A percentile compares a stretch with the other conserved stretches of the same genome.
These are phyloP conservation scores for Crossaster papposus DNA, from an alignment of 53 echinoderm and acorn worm species.

Conservation along the genomic window DNA sequence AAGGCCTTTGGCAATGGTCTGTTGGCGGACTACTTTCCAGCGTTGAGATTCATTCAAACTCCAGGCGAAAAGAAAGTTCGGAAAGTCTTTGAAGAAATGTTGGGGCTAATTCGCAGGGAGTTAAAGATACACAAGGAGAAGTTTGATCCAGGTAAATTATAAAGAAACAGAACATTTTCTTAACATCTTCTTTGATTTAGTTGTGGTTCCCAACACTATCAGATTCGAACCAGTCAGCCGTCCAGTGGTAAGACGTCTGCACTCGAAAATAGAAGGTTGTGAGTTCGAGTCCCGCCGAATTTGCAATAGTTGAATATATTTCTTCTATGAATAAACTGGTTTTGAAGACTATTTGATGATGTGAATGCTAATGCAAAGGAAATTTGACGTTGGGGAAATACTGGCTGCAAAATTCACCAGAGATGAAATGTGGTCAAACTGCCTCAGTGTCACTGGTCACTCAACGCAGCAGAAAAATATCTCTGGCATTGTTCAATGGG, in stretches of 20 bases:
- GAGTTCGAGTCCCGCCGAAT: not conserved
- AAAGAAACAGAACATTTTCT: not conserved
- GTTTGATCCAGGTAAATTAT: constrained; percentile 61
- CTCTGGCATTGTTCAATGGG: too few relatives aligned
- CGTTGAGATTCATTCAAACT: constrained; percentile 25
- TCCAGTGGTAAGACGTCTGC: not conserved
- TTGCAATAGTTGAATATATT: too few relatives aligned
- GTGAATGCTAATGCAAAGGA: too few relatives aligned
- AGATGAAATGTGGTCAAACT: too few relatives aligned
- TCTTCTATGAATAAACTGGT: too few relatives aligned
- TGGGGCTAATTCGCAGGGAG: constrained; percentile 26
- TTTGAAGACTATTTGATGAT: too few relatives aligned
- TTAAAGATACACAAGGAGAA: constrained; percentile 50
- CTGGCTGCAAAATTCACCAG: too few relatives aligned
- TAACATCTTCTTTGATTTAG: not conserved
- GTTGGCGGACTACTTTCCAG: constrained; percentile 30
- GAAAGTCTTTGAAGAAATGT: not conserved
- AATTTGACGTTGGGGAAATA: too few relatives aligned
- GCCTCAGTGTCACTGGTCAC: too few relatives aligned
- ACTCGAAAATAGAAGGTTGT: not conserved
- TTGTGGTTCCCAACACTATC: not conserved
- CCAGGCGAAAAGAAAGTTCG: not conserved
- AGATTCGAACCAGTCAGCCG: not conserved
- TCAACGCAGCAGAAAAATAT: too few relatives aligned
- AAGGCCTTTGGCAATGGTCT: constrained; percentile 44